These are phyloP conservation scores for Rotaria sp. DNA, from an alignment of 2,888 invertebrate genomes.

Conservation along the genomic window DNA sequence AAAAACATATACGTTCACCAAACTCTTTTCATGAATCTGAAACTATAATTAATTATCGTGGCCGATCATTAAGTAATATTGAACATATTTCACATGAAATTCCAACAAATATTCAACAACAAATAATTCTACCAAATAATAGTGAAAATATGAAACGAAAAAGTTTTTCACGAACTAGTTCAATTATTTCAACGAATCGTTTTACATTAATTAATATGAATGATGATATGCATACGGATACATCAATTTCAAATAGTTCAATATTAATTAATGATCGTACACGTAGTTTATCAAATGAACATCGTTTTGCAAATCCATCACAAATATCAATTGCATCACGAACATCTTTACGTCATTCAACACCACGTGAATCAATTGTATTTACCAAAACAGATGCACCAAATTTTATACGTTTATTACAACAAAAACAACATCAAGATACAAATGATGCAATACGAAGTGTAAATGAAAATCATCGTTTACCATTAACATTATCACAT, in stretches of 20 bases:
- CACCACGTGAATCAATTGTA: conserved; percentile 38
- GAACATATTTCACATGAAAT: background rate
- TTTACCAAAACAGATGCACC: conserved; percentile 36
- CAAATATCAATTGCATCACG: conserved; percentile 36
- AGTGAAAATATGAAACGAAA: background rate
- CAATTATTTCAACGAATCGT: background rate
- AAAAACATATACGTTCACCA: background rate
- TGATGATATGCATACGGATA: background rate
- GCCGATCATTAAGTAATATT: background rate
- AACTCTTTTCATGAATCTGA: background rate
- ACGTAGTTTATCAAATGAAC: conserved; percentile 32
- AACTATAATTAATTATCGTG: background rate
- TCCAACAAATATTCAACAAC: background rate
- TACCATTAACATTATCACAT: background rate
- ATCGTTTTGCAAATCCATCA: conserved; percentile 35
- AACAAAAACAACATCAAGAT: conserved; percentile 17
- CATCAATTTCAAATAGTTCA: background rate
- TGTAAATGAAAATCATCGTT: background rate
- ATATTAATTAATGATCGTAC: background rate
- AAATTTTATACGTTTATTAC: conserved; percentile 4
- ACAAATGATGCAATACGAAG: background rate
- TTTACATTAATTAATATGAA: background rate
- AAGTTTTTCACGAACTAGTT: conserved; percentile 7
- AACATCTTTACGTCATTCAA: conserved; percentile 29
- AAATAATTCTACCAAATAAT: background rate